Conservation (phyloP, 2,113 vertebrate species). For the Aptenodytes forsteri region DNA sequence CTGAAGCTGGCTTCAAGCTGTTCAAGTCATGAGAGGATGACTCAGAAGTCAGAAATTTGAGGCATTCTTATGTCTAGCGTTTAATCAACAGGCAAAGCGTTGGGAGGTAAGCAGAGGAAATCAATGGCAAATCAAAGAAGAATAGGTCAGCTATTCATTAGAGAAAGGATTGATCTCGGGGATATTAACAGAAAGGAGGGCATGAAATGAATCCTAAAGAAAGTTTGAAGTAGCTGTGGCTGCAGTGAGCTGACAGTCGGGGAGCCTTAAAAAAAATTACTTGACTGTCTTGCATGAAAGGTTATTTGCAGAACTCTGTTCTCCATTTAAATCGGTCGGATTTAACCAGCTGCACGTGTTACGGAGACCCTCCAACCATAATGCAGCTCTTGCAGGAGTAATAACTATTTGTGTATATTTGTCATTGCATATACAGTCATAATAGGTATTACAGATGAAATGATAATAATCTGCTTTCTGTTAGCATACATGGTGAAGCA, state of each 20-base stretch:
- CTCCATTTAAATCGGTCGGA: neutral
- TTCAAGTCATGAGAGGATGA: conserved; percentile 69
- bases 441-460: neutral
- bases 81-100: conserved; percentile 54
- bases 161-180: conserved; percentile 36
- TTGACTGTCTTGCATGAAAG: neutral
- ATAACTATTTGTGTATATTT: neutral
- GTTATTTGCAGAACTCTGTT: neutral
- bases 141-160: conserved; percentile 65
- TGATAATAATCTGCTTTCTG: neutral
- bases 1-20: conserved; percentile 56
- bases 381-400: neutral
- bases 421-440: neutral
- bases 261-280: neutral
- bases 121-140: conserved; percentile 66
- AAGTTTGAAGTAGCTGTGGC: neutral
- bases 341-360: neutral
- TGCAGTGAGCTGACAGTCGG: neutral
- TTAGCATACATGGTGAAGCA: neutral
- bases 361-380: neutral
- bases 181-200: conserved; percentile 31
- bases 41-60: conserved; percentile 74
- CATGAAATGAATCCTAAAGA: conserved; percentile 55
- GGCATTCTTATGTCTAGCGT: conserved; percentile 54
- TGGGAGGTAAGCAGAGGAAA: conserved; percentile 47